phyloP scores from a whole-genome alignment of 2,888 invertebrate genomes.

The Himalopsyche japonica region DNA sequence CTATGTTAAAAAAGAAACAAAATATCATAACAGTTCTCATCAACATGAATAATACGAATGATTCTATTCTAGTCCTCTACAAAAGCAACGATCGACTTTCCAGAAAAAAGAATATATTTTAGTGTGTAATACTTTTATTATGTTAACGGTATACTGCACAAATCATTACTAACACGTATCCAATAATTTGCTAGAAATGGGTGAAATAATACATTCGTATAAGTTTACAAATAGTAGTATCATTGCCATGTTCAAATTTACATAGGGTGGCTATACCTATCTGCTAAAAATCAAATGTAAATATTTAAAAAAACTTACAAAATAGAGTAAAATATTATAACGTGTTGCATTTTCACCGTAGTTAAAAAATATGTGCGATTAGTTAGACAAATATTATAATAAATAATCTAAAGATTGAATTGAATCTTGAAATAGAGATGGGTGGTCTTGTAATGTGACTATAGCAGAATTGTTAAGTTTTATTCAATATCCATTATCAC shows the following conservation, averaged over 20 bases:
- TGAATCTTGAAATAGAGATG: conserved; percentile 6
- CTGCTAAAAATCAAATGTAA: conserved; percentile 2
- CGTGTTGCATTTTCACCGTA: conserved; percentile 27
- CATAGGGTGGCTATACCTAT: not conserved
- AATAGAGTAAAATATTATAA: conserved; percentile 10
- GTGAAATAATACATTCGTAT: not conserved
- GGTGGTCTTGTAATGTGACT: conserved; percentile 16
- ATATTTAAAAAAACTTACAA: conserved; percentile 9
- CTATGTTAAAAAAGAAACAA: too few species aligned
- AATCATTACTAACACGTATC: not conserved
- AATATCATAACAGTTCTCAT: too few species aligned
- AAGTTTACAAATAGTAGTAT: not conserved
- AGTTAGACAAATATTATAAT: conserved; percentile 32
- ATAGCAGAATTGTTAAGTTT: conserved; percentile 5
- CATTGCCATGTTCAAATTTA: not conserved
- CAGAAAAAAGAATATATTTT: not conserved
- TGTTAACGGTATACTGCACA: not conserved
- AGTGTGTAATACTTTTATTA: not conserved
- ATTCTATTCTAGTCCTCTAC: too few species aligned
- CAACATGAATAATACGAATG: too few species aligned
- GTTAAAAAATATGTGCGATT: conserved; percentile 31
- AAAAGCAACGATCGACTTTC: too few species aligned
- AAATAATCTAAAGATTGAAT: conserved; percentile 23
- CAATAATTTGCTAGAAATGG: not conserved
- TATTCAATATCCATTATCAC: not conserved